Percentiles rank a stretch among this genome's conserved stretches.
Conservation (phyloP, 2,888 invertebrate genomes). For the Lathronympha strigana region DNA sequence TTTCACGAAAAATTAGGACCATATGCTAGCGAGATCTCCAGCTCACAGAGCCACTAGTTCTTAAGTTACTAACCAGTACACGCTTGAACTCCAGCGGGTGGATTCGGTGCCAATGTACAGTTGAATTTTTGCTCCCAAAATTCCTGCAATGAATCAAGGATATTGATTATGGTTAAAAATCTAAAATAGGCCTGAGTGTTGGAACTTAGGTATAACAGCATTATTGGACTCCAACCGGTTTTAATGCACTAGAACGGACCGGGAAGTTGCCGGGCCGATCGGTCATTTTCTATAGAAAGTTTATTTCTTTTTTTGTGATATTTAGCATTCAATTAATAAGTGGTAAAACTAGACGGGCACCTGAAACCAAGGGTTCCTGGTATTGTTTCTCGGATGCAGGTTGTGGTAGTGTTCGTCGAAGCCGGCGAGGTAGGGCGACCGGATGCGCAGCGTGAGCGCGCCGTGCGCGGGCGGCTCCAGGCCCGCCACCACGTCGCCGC, state of each 20-base stretch:
- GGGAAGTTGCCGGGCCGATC: too few species aligned
- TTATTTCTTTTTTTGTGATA: too few species aligned
- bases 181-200: too few species aligned
- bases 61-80: constrained; percentile 55
- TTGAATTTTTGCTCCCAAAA: constrained; percentile 90
- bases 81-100: constrained; percentile 36
- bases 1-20: too few species aligned
- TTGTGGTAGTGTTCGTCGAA: constrained; percentile 88
- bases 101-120: constrained; percentile 75
- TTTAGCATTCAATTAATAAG: too few species aligned
- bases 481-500: constrained; percentile 88
- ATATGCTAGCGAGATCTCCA: too few species aligned
- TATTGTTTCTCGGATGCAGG: constrained; percentile 86
- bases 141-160: constrained; percentile 82
- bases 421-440: constrained; percentile 86
- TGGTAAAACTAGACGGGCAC: constrained; percentile 43
- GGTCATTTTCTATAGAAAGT: too few species aligned
- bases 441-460: constrained; percentile 89
- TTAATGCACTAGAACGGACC: too few species aligned
- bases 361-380: constrained; percentile 89
- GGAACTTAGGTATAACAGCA: too few species aligned
- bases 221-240: too few species aligned
- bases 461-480: constrained; percentile 87
- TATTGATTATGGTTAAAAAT: too few species aligned
- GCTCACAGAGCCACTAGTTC: too few species aligned